Base-by-base conservation (phyloP, 2,113 vertebrate species). In the Coracopsis vasa region DNA sequence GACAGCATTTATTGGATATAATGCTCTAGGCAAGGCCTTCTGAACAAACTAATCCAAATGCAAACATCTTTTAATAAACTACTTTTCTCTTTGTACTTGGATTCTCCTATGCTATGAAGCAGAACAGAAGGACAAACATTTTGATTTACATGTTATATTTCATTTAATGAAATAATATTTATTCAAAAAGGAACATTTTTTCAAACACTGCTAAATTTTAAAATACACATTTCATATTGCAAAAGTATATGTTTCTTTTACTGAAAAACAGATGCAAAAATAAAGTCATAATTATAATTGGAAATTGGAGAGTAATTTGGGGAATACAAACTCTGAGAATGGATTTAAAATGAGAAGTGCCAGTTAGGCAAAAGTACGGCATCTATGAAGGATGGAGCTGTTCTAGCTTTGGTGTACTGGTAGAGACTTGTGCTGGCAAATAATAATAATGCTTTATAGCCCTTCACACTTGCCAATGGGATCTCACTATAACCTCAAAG, bases 121-220 rank as follows among this genome's bases (percentile, higher is more conserved):
- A 53, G 47, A 93, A 72, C 9, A 95, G 48, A 93, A 85, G 65
- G 60, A 91, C 62, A 91, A 91, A 90, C 42, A 48, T 61, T 93
- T 94, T 91, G 10, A 45, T 56, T 80, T 51, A 25, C 13, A n/a
- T 5, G 27, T 29, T 75, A 41, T 35, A 81, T 86, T 92, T 89
- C 45, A 65, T 89, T 74, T 82, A 14, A 21, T 39, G 64, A 95
- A 84, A 94, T 58, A 84, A 83, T 92, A 88, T 94, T 96, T 95
- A 74, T 93, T 92, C 65, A 79, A 65, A 81, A 53, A 90, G 60
- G 35, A 90, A 82, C 41, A 28, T 35, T 67, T 73, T 92, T 96
- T 53, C 53, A 78, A 93, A 91, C 64, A 69, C n/a, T 70, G 62
- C 25, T 64, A 58, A 44, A 10, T 39, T 74, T 92, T 93, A 61